phyloP scores from a whole-genome alignment of 2,888 invertebrate species.

The Hymenopus coronatus region DNA sequence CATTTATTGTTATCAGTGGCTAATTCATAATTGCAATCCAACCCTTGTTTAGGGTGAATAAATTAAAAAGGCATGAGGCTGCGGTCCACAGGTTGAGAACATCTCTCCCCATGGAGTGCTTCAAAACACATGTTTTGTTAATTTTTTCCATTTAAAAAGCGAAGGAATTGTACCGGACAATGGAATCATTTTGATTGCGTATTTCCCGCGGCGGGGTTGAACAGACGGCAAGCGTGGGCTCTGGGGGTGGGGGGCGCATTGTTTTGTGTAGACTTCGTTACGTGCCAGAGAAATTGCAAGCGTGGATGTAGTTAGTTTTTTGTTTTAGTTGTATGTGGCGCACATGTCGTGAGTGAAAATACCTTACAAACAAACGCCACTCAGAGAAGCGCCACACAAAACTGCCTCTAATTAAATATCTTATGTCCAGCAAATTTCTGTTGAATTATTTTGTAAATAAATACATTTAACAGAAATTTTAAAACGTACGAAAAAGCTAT shows the following conservation, averaged over 20 bases:
- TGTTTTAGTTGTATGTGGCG: background rate
- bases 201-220: background rate
- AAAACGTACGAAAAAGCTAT: no score
- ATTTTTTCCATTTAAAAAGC: background rate
- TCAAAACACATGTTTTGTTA: background rate
- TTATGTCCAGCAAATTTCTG: no score
- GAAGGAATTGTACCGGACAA: background rate
- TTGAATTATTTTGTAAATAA: no score
- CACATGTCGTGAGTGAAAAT: background rate
- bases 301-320: background rate
- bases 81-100: background rate
- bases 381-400: no score
- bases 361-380: no score
- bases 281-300: background rate
- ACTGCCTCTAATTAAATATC: no score
- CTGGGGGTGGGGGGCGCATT: background rate
- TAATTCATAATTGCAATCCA: background rate
- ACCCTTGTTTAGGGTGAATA: background rate
- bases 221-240: background rate
- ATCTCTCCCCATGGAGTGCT: background rate
- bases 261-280: background rate
- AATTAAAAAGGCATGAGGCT: background rate
- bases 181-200: background rate
- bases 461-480: no score
- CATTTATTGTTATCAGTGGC: background rate